Evolutionary conservation across 2,888 invertebrate genomes (phyloP).

Genomic region (Diaphora mendica): DNA sequence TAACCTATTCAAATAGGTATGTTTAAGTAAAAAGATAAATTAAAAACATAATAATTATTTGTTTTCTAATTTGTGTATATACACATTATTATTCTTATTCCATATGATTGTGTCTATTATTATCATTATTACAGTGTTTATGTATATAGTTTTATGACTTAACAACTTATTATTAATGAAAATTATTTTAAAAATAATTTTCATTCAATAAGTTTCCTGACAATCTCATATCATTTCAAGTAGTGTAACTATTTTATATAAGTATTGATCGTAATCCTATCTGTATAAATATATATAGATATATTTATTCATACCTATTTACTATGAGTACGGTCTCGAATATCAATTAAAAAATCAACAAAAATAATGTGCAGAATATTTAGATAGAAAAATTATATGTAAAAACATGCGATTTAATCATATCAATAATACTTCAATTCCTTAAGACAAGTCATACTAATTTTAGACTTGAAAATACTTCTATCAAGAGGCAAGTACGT

Average conservation of each 20-base stretch:
- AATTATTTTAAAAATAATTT: neutral
- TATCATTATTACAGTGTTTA: neutral
- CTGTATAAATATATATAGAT: neutral
- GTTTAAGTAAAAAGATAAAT: neutral
- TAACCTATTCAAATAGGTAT: neutral
- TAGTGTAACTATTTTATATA: neutral
- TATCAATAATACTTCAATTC: neutral
- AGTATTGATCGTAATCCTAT: neutral
- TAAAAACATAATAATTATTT: neutral
- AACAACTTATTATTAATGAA: neutral
- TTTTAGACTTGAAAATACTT: neutral
- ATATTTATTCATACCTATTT: neutral
- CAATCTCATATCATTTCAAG: neutral
- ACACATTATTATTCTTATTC: neutral
- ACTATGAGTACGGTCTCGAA: neutral
- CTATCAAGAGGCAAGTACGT: conserved; percentile 44
- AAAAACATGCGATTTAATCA: neutral
- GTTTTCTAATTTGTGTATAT: no score
- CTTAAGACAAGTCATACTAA: neutral
- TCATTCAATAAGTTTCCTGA: neutral
- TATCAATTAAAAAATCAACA: neutral
- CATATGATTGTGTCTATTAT: neutral
- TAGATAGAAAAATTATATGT: neutral
- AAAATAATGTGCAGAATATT: neutral
- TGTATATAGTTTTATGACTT: neutral